These are phyloP conservation scores for Drosophila lini DNA, from an alignment of 1,140 invertebrate species.

Conservation along the genomic window DNA sequence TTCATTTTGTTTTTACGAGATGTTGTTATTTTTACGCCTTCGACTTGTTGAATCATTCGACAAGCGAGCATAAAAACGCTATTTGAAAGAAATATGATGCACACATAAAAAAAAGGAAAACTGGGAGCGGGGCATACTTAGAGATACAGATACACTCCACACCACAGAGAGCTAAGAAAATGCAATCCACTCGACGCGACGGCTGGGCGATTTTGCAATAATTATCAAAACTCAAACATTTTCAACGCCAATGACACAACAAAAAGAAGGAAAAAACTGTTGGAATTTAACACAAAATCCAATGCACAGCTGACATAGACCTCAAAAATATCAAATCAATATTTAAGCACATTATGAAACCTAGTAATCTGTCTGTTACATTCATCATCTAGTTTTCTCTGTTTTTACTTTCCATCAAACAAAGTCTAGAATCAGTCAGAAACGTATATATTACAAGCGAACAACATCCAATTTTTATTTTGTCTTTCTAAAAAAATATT, in stretches of 20 bases:
- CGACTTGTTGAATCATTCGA: conserved; percentile 66
- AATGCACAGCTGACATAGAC: not conserved
- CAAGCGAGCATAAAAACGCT: conserved; percentile 54
- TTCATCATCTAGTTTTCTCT: not conserved
- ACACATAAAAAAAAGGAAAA: conserved; percentile 19
- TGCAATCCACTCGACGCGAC: conserved; percentile 32
- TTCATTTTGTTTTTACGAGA: conserved; percentile 39
- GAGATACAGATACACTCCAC: conserved; percentile 29
- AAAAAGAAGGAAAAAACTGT: conserved; percentile 18
- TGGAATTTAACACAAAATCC: conserved; percentile 50
- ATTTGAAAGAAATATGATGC: conserved; percentile 60
- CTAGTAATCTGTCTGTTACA: no score
- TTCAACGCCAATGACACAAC: not conserved
- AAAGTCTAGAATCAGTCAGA: not conserved
- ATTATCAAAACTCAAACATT: conserved; percentile 50
- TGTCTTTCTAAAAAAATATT: not conserved
- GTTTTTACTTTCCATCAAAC: not conserved
- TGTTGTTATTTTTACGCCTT: conserved; percentile 65
- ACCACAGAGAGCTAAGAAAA: conserved; percentile 8
- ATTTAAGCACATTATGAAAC: not conserved
- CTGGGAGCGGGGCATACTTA: conserved; percentile 2
- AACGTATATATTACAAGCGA: not conserved
- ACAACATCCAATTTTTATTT: not conserved
- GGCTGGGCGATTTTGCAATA: conserved; percentile 57
- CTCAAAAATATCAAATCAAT: not conserved